Base-by-base conservation (phyloP, 2,888 invertebrate species). In the Drosophila greeni region DNA sequence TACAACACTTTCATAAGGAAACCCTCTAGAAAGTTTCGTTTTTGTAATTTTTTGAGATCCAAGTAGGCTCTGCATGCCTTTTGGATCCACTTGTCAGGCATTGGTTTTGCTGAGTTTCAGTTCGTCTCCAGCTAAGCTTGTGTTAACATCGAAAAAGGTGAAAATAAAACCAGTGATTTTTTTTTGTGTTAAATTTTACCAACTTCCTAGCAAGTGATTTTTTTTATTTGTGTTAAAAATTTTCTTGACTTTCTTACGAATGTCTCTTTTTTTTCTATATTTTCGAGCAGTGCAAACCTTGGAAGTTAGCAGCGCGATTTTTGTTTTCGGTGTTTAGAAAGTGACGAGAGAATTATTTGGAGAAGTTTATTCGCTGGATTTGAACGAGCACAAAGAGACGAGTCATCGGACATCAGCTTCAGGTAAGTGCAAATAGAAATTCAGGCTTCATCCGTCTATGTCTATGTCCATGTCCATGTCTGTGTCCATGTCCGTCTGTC, bases 381-480 rank as follows among this genome's bases (percentile, higher is more conserved):
- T n/a, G n/a, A n/a, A n/a, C n/a, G n/a, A n/a, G n/a, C n/a, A n/a
- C n/a, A n/a, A n/a, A n/a, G n/a, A n/a, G n/a, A n/a, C n/a, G n/a
- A n/a, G 16, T 16, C 36, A 37, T 18, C 12, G 8, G 14, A 20
- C 11, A 23, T 8, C 16, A 1, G 12, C 43, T 26, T 43, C 29
- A 52, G 47, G 52, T 59, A 48, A 34, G 29, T 53, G 26, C 2
- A 26, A 16, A 16, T 5, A 0, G 9, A 23, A n/a, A n/a, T n/a
- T n/a, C n/a, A n/a, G n/a, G n/a, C n/a, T n/a, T n/a, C n/a, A n/a
- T n/a, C n/a, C n/a, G 16, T 12, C 34, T 9, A 23, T 11, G 6
- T 51, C 48, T 8, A 7, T 8, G 24, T 26, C 24, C n/a, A n/a
- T 8, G 24, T 26, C 26, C 24, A 7, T n/a, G 12, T 12, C 34